These are phyloP conservation scores for Girardinus metallicus DNA, from an alignment of 2,797 vertebrate species.

Conservation along the genomic window DNA sequence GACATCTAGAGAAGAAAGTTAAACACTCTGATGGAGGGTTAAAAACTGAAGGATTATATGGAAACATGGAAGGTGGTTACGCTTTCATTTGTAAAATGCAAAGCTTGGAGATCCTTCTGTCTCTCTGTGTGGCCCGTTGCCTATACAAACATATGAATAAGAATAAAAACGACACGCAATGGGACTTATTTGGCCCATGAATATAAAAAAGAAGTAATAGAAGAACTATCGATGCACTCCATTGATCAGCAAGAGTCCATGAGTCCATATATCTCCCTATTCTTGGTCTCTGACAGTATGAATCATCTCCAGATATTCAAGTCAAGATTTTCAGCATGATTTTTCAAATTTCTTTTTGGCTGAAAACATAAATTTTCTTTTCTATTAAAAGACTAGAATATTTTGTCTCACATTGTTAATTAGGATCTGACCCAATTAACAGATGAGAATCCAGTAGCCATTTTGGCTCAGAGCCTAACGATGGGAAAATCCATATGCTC, in stretches of 20 bases:
- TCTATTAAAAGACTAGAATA: constrained; percentile 49
- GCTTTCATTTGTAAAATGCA: constrained; percentile 77
- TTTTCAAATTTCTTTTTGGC: constrained; percentile 7
- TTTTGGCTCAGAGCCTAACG: constrained; percentile 76
- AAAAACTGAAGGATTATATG: constrained; percentile 80
- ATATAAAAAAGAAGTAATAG: constrained; percentile 59
- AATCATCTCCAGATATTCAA: not conserved
- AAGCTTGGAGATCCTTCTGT: constrained; percentile 60
- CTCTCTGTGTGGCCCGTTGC: constrained; percentile 83
- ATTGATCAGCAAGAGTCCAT: constrained; percentile 30
- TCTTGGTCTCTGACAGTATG: not conserved
- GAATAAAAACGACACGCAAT: constrained; percentile 71
- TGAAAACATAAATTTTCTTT: constrained; percentile 23
- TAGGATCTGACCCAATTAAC: constrained; percentile 79
- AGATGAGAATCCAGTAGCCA: constrained; percentile 66
- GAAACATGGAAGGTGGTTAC: constrained; percentile 77
- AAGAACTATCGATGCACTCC: constrained; percentile 39
- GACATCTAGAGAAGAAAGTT: constrained; percentile 77
- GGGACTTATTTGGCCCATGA: constrained; percentile 68
- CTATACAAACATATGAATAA: constrained; percentile 84
- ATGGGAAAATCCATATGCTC: constrained; percentile 82
- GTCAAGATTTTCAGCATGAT: not conserved
- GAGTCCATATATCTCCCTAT: constrained; percentile 8
- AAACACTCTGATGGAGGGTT: constrained; percentile 79
- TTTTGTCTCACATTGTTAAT: constrained; percentile 69